These are phyloP conservation scores for Eulithis testata DNA, from an alignment of 2,888 invertebrate species.

Conservation along the genomic window DNA sequence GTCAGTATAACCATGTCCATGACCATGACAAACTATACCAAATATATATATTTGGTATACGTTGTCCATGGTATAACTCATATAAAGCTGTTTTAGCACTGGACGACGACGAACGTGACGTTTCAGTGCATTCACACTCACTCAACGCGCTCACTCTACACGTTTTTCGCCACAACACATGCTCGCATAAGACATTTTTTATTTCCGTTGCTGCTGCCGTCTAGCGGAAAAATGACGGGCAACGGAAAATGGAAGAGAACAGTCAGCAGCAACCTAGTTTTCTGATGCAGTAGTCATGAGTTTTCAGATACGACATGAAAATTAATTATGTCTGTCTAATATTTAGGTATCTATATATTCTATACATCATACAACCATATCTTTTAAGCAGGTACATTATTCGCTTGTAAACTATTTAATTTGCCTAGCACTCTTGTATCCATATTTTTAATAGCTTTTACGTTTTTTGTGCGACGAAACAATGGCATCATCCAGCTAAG, in stretches of 20 bases:
- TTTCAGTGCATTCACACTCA: slow-evolving; percentile 20
- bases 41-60: no score
- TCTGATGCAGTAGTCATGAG: background rate
- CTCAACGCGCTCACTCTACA: slow-evolving; percentile 21
- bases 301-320: background rate
- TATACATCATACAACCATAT: no score
- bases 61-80: no score
- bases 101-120: slow-evolving; percentile 10
- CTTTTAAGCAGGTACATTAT: no score
- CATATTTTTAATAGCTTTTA: no score
- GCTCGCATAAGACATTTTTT: slow-evolving; percentile 24
- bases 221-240: slow-evolving; percentile 15
- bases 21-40: no score
- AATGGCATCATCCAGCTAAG: no score
- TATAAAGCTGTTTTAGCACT: slow-evolving; percentile 15
- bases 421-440: background rate
- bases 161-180: slow-evolving; percentile 20
- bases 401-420: background rate
- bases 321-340: no score
- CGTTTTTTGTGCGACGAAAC: no score
- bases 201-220: slow-evolving; percentile 19
- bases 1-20: no score
- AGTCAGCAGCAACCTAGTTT: slow-evolving; percentile 4
- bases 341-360: no score
- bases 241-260: slow-evolving; percentile 6